phyloP scores from a whole-genome alignment of 2,888 invertebrate genomes.

The Rambutsinella grinnellia region DNA sequence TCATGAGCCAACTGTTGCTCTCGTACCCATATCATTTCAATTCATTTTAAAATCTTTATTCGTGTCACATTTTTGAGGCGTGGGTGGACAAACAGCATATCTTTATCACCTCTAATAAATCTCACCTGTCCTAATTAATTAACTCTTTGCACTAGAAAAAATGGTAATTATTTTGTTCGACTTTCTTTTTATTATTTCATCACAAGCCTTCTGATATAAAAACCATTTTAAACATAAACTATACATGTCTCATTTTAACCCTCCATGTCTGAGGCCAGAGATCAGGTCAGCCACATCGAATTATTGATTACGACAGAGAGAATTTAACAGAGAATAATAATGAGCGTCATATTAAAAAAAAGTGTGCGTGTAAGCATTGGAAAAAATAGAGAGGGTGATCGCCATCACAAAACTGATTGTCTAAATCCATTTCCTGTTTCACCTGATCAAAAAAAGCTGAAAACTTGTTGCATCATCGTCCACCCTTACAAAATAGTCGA shows the following conservation, averaged over 20 bases:
- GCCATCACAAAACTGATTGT: conserved; percentile 7
- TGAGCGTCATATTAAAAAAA: background rate
- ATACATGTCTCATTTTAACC: background rate
- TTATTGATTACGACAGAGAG: background rate
- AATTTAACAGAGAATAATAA: conserved; percentile 12
- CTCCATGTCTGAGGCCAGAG: background rate
- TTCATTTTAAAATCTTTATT: too few species aligned
- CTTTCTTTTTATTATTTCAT: background rate
- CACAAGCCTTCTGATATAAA: background rate
- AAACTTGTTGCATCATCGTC: conserved; percentile 53
- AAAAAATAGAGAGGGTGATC: background rate
- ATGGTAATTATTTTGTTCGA: too few species aligned
- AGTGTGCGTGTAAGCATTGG: background rate
- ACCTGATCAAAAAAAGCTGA: conserved; percentile 2
- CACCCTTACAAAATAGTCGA: conserved; percentile 30
- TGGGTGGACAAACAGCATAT: too few species aligned
- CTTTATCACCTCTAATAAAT: background rate
- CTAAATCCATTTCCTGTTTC: conserved; percentile 56
- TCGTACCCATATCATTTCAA: too few species aligned
- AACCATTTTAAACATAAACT: background rate
- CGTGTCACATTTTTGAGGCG: too few species aligned
- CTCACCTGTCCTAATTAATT: background rate
- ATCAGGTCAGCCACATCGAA: conserved; percentile 19
- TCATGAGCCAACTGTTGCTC: too few species aligned
- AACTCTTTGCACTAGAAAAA: too few species aligned